Evolutionary conservation across 2,797 vertebrate genomes (phyloP), one percentile per base, ranked within the genome.

Genomic region (Pristis pectinata): DNA sequence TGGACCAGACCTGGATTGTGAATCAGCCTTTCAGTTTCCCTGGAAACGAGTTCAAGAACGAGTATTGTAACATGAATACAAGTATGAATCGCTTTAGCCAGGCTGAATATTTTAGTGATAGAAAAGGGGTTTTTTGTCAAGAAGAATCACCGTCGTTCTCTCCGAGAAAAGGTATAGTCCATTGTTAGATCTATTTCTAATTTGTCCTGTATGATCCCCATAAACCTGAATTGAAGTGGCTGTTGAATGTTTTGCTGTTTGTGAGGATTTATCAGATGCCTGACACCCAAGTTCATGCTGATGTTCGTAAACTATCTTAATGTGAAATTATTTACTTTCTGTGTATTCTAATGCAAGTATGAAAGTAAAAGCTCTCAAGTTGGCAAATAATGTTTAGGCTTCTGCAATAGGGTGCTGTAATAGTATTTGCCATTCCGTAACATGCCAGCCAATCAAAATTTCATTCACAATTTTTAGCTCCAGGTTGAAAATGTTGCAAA

Each of bases 111-210:
- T 99, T 98, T 96, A 96, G 98, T 37, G 98, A 99, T 96, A 97
- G 98, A 96, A 98, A 98, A 96, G 95, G 97, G 92, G 98, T 98
- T 97, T 98, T 98, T 97, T 97, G 97, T 96, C 98, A 98, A 97
- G 98, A 98, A 96, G 98, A 98, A 96, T 99, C 98, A 97, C 98
- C 98, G 96, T 97, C 98, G 95, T 98, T 96, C 95, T 97, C 96
- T 7, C 97, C 98, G 95, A 99, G 97, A 97, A 99, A 98, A 99
- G 99, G 99, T 99, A 99, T 95, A 97, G 95, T 96, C 95, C 95
- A 94, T 96, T 96, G 85, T 96, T 34, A 94, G 27, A 53, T 49
- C 44, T 94, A 44, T 44, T 76, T 94, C 64, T 27, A 15, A 53
- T 74, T 74, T 27, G 27, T 53, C 44, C 44, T 34, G 30, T 44